These are phyloP conservation scores for Vanessa cardui DNA, from an alignment of 2,888 invertebrate species.

Conservation along the genomic window DNA sequence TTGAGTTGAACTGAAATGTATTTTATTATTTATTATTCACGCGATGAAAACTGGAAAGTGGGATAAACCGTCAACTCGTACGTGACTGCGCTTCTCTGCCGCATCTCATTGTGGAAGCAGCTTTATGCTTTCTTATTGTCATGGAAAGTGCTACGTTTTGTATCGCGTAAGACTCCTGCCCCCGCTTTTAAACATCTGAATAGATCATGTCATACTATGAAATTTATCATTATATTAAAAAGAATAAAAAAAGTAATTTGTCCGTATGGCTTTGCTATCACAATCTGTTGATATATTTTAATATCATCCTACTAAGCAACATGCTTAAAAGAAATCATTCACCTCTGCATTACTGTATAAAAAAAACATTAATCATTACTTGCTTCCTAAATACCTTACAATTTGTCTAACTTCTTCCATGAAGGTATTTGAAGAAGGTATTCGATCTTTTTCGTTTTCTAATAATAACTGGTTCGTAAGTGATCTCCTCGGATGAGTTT, in stretches of 20 bases:
- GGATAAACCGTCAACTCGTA: conserved; percentile 68
- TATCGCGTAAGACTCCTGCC: conserved; percentile 50
- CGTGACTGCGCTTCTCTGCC: conserved; percentile 67
- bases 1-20: conserved; percentile 54
- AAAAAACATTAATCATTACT: too few relatives aligned
- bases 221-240: conserved; percentile 36
- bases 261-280: too few relatives aligned
- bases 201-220: conserved; percentile 1
- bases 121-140: conserved; percentile 53
- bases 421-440: too few relatives aligned
- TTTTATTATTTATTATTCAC: conserved; percentile 76
- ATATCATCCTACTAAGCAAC: too few relatives aligned
- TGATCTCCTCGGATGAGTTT: too few relatives aligned
- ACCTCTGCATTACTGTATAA: too few relatives aligned
- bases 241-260: neutral
- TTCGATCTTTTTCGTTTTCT: too few relatives aligned
- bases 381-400: too few relatives aligned
- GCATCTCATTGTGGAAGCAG: conserved; percentile 55
- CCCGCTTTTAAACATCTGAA: conserved; percentile 18
- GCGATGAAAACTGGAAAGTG: conserved; percentile 72
- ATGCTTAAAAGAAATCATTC: too few relatives aligned
- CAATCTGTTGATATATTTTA: too few relatives aligned
- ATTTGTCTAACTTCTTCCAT: too few relatives aligned
- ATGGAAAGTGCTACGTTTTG: conserved; percentile 51
- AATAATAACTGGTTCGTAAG: too few relatives aligned